These are phyloP conservation scores for Caradrina kadenii DNA, from an alignment of 2,888 invertebrate genomes.

Conservation along the genomic window DNA sequence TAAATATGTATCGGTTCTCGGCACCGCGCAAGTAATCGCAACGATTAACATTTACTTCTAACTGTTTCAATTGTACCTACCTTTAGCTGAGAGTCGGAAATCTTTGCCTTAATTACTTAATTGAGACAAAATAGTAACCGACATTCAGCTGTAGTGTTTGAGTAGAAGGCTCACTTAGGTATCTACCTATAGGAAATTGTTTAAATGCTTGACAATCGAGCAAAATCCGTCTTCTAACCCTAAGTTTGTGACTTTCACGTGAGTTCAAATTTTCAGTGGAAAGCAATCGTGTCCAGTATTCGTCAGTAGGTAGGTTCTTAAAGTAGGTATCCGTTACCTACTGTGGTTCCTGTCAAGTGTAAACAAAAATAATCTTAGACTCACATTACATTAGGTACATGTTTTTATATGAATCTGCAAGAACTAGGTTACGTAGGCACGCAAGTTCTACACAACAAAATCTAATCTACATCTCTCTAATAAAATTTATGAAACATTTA, in stretches of 20 bases:
- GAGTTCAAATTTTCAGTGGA: no score
- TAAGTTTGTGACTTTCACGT: no score
- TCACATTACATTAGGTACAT: background rate
- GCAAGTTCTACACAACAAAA: background rate
- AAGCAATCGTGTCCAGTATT: no score
- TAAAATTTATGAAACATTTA: constrained; percentile 20
- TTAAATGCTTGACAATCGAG: no score
- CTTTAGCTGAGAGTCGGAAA: constrained; percentile 17
- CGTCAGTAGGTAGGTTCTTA: no score
- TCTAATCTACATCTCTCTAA: background rate
- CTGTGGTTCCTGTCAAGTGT: background rate
- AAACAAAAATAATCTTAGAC: background rate
- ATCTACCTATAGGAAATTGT: no score
- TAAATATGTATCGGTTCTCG: constrained; percentile 53
- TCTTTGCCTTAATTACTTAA: no score
- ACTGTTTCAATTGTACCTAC: constrained; percentile 23
- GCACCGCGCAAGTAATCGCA: constrained; percentile 10
- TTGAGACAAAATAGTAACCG: no score
- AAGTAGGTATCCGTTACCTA: background rate
- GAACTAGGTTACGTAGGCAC: background rate
- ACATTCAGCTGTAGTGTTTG: no score
- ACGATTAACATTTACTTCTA: constrained; percentile 30
- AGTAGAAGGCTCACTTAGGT: no score
- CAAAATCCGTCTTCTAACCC: no score
- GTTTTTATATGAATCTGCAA: constrained; percentile 1